Evolutionary conservation across 2,888 invertebrate genomes (phyloP), one percentile per base, ranked within the genome.

Genomic region (Eupeodes latifasciatus): DNA sequence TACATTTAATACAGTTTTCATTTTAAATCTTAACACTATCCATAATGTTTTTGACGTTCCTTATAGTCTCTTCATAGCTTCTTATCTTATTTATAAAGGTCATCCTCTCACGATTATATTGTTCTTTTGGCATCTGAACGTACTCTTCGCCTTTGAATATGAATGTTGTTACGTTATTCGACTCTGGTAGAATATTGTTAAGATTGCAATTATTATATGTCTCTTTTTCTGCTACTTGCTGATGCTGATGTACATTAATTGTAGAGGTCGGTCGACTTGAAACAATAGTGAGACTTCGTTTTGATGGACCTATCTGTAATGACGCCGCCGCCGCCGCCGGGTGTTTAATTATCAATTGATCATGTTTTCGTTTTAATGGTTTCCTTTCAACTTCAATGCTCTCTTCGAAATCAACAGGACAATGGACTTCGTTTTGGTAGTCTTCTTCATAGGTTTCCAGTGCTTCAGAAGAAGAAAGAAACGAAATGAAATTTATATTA

Each of bases 41-140:
- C 10, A 85, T 10, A 16, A 88, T 53, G 11, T 81, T 69, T 11
- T 91, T 92, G 12, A 92, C 90, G 27, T 77, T 90, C 40, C 59
- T 82, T 0, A 93, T 34, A n/a, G 90, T 67, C 0, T 85, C 81
- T 64, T 92, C 92, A 76, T 92, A 92, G 10, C 80, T 67, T 11
- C 71, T 69, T 4, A 92, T n/a, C 51, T 91, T 91, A 2, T 89
- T 83, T 3, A 91, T 4, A 27, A 93, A 59, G 12, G 90, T 82
- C 0, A 90, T 81, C 85, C 92, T 93, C 69, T 93, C 93, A 0
- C 85, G 72, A 14, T 92, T 12, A 85, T 93, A 93, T 34, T 91
- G 89, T 0, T 91, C 90, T 62, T 91, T 91, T 0, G 93, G 91
- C 94, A 93, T 93, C 91, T 94, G 93, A 2, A 93, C 91, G 75